Base-by-base conservation (phyloP, 2,113 vertebrate species). In the Clarias macrocephalus region DNA sequence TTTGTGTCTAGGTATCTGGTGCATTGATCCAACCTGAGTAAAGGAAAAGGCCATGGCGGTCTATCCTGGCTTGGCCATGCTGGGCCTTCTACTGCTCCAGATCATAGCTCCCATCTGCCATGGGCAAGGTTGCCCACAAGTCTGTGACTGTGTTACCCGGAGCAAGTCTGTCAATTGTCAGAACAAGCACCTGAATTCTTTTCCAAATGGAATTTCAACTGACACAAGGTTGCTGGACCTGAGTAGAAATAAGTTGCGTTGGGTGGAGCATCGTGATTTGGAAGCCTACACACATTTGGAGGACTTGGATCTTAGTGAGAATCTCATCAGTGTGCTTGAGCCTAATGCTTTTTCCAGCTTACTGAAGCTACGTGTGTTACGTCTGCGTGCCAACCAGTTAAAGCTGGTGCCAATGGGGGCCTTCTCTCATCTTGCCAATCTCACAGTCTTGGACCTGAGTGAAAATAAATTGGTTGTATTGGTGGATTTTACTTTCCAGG, bases 401-500 rank as follows among this genome's bases (percentile, higher is more conserved):
- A 98, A 97, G 90, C 96, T 99, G 72, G 94, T 99, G 65, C 97
- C 98, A 0, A 96, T 97, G 0, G 98, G 97, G 0, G 96, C 97
- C 84, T 99, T 99, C 93, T 96, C 96, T 9, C 96, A 92, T 89
- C 96, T 99, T 63, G 92, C 94, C 92, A 99, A 99, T 93, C 95
- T 99, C 82, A 99, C 97, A 0, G 93, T 97, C 48, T 89, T 99
- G 93, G 98, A 99, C 93, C 95, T 99, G 66, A 99, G 98, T 10
- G 97, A 96, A 91, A 99, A 99, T 94, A 97, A 97, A 86, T 95
- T 99, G 7, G 98, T 99, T 73, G 97, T 99, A 93, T 95, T 99
- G 85, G 92, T 99, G 89, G 98, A 99, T 92, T 97, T 97, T 91
- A 96, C 96, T 75, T 99, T 99, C 92, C 97, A 97, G 93, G 98